phyloP scores from a whole-genome alignment of 2,888 invertebrate species.

The Parnassius orleans region DNA sequence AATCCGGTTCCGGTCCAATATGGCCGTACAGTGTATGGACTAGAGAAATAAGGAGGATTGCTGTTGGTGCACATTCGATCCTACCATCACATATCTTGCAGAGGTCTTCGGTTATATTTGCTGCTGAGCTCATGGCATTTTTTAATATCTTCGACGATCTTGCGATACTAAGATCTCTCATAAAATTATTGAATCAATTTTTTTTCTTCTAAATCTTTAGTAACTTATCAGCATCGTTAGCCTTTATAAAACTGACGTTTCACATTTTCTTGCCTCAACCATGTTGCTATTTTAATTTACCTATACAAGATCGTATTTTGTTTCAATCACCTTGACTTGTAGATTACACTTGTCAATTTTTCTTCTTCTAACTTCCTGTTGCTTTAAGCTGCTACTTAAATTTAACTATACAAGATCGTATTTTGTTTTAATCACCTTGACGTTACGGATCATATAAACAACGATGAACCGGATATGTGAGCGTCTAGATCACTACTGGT shows the following conservation, averaged over 20 bases:
- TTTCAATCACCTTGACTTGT: background rate
- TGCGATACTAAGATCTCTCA: conserved; percentile 6
- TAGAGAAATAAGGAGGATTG: conserved; percentile 66
- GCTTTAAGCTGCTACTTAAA: background rate
- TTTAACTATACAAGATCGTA: no score
- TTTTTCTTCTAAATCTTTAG: background rate
- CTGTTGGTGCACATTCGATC: conserved; percentile 72
- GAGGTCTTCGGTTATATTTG: conserved; percentile 64
- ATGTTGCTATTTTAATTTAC: no score
- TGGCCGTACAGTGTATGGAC: conserved; percentile 70
- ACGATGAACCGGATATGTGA: background rate
- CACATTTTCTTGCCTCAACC: no score
- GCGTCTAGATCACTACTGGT: background rate
- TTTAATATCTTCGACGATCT: conserved; percentile 36
- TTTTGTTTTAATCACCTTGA: no score
- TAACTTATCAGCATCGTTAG: no score
- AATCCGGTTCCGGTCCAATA: conserved; percentile 62
- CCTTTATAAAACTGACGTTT: no score
- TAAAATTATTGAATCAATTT: background rate
- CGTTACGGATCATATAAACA: background rate
- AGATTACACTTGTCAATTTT: background rate
- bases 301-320: no score
- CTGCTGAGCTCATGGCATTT: conserved; percentile 63
- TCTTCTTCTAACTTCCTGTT: background rate
- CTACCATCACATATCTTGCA: conserved; percentile 72